Conservation (phyloP, 2,888 invertebrate species). For the Cerastoderma edule region DNA sequence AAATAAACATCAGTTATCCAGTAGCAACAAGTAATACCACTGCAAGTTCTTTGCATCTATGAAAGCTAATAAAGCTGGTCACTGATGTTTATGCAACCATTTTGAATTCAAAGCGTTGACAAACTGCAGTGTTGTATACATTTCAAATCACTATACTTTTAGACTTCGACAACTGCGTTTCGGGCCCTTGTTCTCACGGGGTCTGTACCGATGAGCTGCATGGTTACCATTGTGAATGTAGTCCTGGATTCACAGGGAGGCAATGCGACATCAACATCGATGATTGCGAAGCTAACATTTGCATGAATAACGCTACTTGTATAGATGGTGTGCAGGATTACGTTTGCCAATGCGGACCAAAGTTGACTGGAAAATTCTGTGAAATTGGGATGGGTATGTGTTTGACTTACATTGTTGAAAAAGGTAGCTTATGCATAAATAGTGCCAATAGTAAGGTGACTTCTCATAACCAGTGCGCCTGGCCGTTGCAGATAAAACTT, state of each 20-base stretch:
- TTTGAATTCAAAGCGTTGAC: no score
- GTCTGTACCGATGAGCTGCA: slow-evolving; percentile 38
- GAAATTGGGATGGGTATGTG: slow-evolving; percentile 42
- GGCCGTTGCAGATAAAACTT: no score
- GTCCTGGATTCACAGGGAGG: slow-evolving; percentile 37
- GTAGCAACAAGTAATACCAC: no score
- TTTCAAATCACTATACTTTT: not conserved
- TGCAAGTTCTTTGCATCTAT: no score
- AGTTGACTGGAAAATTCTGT: slow-evolving; percentile 43
- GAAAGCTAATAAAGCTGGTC: no score
- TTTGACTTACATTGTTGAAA: no score
- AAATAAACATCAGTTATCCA: no score
- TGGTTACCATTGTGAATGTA: slow-evolving; percentile 36
- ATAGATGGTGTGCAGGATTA: slow-evolving; percentile 44
- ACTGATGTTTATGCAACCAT: no score
- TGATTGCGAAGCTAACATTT: slow-evolving; percentile 47
- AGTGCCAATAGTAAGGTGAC: no score
- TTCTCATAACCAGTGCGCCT: no score
- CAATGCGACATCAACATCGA: slow-evolving; percentile 51
- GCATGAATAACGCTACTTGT: slow-evolving; percentile 49
- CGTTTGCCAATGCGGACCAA: slow-evolving; percentile 35
- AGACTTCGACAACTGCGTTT: slow-evolving; percentile 50
- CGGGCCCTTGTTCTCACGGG: slow-evolving; percentile 40
- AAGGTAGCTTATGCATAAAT: no score
- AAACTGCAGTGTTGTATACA: no score